These are phyloP conservation scores for Polietes domitor DNA, from an alignment of 2,888 invertebrate genomes.

Conservation along the genomic window DNA sequence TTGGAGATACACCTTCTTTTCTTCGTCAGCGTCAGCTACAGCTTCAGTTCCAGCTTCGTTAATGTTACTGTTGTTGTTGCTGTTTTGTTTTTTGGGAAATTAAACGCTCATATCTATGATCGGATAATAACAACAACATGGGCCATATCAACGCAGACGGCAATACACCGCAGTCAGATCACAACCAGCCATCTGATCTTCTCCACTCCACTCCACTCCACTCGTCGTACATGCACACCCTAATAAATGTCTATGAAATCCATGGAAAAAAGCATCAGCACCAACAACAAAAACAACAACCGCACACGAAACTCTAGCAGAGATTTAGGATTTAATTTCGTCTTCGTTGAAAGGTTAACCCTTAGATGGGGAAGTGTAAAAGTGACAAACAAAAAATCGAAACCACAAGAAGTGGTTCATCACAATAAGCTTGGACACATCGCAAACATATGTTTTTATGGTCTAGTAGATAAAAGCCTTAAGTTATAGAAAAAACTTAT, in stretches of 20 bases:
- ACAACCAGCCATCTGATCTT: slow-evolving; percentile 5
- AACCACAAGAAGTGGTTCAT: slow-evolving; percentile 22
- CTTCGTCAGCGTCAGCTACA: slow-evolving; percentile 11
- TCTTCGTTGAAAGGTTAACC: slow-evolving; percentile 20
- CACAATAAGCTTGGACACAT: too few relatives aligned
- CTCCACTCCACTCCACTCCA: neutral
- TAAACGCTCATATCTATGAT: slow-evolving; percentile 57
- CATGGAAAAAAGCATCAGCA: too few relatives aligned
- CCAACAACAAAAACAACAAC: neutral
- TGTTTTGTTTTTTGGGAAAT: slow-evolving; percentile 39
- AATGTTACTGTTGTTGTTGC: neutral
- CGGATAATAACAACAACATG: slow-evolving; percentile 17
- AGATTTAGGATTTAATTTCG: slow-evolving; percentile 2
- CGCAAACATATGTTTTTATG: too few relatives aligned
- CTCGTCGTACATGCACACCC: slow-evolving; percentile 54
- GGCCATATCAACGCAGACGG: neutral
- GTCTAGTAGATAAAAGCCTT: too few relatives aligned
- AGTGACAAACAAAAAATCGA: slow-evolving; percentile 22
- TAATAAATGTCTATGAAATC: slow-evolving; percentile 46
- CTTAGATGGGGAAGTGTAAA: neutral
- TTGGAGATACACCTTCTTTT: slow-evolving; percentile 63
- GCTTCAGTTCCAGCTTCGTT: neutral
- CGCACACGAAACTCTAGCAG: neutral
- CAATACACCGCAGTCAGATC: slow-evolving; percentile 31
- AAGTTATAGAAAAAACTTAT: too few relatives aligned